Evolutionary conservation across 2,888 invertebrate species (phyloP).

Genomic region (Crioceris asparagi): DNA sequence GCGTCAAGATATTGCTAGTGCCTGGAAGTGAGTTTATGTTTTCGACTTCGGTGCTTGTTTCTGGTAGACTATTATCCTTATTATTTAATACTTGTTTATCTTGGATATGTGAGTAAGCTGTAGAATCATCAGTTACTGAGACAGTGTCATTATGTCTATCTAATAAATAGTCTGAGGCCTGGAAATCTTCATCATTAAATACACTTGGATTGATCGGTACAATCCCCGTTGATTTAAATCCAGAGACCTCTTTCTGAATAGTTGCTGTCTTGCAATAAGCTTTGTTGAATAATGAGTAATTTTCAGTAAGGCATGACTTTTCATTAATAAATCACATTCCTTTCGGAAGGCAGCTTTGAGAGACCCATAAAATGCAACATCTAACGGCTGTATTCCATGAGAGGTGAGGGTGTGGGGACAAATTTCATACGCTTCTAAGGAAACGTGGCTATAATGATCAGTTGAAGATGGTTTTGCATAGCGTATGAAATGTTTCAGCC

Average conservation of each 20-base stretch:
- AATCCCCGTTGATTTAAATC: conserved; percentile 7
- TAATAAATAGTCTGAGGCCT: conserved; percentile 1
- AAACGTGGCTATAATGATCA: conserved; percentile 3
- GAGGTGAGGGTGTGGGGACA: background rate
- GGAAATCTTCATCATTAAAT: conserved; percentile 5
- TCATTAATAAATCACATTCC: conserved; percentile 4
- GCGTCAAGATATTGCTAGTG: background rate
- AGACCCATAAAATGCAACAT: conserved; percentile 3
- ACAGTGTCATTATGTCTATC: conserved; percentile 1
- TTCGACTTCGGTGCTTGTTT: no score
- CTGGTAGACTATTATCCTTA: background rate
- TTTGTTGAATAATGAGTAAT: conserved; percentile 3
- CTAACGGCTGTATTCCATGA: conserved; percentile 3
- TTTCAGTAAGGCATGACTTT: conserved; percentile 4
- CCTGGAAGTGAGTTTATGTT: background rate
- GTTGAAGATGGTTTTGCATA: conserved; percentile 2
- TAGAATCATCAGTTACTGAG: background rate
- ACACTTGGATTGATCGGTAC: conserved; percentile 1
- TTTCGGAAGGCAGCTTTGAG: conserved; percentile 1
- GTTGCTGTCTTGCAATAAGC: conserved; percentile 4
- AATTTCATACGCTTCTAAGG: background rate
- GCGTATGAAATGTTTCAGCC: conserved; percentile 1
- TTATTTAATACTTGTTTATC: background rate
- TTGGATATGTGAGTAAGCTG: background rate
- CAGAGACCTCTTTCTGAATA: conserved; percentile 7